phyloP scores from a whole-genome alignment of 2,888 invertebrate genomes.

The Leucophora obtusa region DNA sequence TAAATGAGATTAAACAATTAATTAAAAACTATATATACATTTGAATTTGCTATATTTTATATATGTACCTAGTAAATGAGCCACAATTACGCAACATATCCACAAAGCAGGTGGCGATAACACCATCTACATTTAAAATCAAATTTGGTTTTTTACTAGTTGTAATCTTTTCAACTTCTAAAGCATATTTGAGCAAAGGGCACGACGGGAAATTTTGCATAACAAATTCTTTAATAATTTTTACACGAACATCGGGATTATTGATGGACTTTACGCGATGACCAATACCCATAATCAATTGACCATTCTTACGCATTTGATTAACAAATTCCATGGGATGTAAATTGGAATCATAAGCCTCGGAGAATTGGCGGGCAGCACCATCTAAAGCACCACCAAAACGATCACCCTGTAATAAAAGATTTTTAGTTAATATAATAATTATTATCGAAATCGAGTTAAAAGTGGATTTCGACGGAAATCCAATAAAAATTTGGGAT shows the following conservation, averaged over 20 bases:
- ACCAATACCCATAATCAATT: conserved; percentile 99
- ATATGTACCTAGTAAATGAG: conserved; percentile 90
- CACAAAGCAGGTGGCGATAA: conserved; percentile 98
- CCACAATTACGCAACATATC: conserved; percentile 96
- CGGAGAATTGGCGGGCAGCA: conserved; percentile 98
- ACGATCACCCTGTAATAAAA: conserved; percentile 88
- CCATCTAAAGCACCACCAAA: conserved; percentile 99
- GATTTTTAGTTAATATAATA: too few species aligned
- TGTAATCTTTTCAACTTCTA: conserved; percentile 99
- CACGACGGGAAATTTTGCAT: conserved; percentile 95
- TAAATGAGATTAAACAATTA: conserved; percentile 30
- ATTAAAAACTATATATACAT: background rate
- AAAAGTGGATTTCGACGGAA: too few species aligned
- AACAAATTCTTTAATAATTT: conserved; percentile 97
- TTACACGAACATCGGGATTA: conserved; percentile 99
- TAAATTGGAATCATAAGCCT: conserved; percentile 95
- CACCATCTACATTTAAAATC: conserved; percentile 99
- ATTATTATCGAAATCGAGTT: too few species aligned
- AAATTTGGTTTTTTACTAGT: conserved; percentile 99
- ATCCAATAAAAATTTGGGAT: too few species aligned
- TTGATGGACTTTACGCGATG: conserved; percentile 95
- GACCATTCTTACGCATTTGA: conserved; percentile 96
- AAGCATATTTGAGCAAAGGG: conserved; percentile 95
- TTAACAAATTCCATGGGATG: conserved; percentile 99
- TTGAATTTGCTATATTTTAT: conserved; percentile 63